Evolutionary conservation across 2,113 vertebrate genomes (phyloP), one percentile per base, ranked within the genome.

Genomic region (Andinoacara biseriatus): DNA sequence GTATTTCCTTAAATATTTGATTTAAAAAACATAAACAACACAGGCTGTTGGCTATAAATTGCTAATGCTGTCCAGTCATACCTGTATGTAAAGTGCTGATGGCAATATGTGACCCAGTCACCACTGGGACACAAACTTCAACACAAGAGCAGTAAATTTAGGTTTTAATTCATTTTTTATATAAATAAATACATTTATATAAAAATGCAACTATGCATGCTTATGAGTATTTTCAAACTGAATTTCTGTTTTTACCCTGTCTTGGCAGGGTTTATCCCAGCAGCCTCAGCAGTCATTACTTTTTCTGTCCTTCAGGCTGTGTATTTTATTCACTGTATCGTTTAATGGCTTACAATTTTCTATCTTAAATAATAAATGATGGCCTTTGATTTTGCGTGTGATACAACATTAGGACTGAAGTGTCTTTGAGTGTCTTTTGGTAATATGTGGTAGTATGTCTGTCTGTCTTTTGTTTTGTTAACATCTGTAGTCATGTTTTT

Each of bases 391-490:
- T 79, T 29, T 7, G 5, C 5, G 5, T 77, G 18, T 58, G 52
- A 65, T 43, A 31, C 15, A n/a, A 10, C 58, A 33, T 26, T 26
- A 54, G 49, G 61, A 18, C 52, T 22, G 20, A 77, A 24, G 58
- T 81, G 38, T 85, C 69, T 83, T 78, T 62, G 61, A 24, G 58
- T 81, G 38, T 85, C 69, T 83, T 78, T 62, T 65, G 35, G 5
- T 77, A 74, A 76, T 65, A n/a, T 74, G 74, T 18, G 18, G 58
- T 79, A 78, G 33, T 60, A 86, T 10, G 8, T 38, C 35, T 10
- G 35, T 72, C 87, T 69, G 74, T 57, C 63, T 85, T 93, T 85
- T 92, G 60, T 59, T 90, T 84, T 89, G 72, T 78, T 86, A 86
- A 80, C 84, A 82, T 90, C 80, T 87, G 74, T 78, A 88, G 33